Conservation (phyloP, 2,113 vertebrate genomes). For the Martes martes region DNA sequence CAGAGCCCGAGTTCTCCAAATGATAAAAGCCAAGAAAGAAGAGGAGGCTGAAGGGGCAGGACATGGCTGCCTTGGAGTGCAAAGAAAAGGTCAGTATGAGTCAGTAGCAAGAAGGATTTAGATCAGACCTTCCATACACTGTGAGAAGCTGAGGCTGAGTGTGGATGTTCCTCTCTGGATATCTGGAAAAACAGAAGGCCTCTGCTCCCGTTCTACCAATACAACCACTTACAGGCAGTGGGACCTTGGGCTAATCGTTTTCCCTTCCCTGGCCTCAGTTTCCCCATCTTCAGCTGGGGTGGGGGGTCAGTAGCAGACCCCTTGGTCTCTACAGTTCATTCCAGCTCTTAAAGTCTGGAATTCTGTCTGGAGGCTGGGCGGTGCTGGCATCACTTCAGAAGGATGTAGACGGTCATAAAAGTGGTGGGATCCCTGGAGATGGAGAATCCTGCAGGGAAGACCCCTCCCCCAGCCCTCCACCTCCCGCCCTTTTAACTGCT, state of each 20-base stretch:
- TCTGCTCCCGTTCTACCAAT: not conserved
- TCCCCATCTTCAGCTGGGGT: not conserved
- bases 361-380: conserved; percentile 48
- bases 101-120: conserved; percentile 28
- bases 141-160: not conserved
- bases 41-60: not conserved
- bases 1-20: not conserved
- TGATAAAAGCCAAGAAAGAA: not conserved
- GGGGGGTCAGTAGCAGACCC: not conserved
- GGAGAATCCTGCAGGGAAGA: conserved; percentile 50
- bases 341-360: conserved; percentile 62
- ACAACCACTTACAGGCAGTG: not conserved
- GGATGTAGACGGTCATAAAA: conserved; percentile 58
- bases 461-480: not conserved
- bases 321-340: not conserved
- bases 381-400: conserved; percentile 62
- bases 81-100: not conserved
- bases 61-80: not conserved
- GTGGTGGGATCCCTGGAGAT: conserved; percentile 42
- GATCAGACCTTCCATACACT: not conserved
- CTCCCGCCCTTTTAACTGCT: conserved; percentile 56
- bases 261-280: conserved; percentile 31
- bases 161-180: not conserved
- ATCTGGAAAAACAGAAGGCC: not conserved
- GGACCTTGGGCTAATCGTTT: not conserved